Percentiles rank a stretch among this genome's conserved stretches.
These are phyloP conservation scores for Siphlonurus alternatus DNA, from an alignment of 2,888 invertebrate genomes.

Conservation along the genomic window DNA sequence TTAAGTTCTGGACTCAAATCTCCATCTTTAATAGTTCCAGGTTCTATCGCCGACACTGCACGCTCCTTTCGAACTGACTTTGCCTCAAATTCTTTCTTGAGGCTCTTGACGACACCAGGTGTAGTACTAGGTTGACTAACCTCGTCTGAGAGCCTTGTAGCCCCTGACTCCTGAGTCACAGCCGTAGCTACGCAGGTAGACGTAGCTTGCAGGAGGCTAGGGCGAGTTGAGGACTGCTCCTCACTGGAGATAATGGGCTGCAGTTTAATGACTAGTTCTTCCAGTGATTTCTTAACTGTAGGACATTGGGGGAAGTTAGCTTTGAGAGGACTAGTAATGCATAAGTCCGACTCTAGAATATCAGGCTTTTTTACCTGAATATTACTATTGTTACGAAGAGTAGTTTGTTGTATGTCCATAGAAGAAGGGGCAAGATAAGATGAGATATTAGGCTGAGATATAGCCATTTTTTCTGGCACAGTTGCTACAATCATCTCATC, in stretches of 20 bases:
- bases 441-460: constrained; percentile 14
- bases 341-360: too few species aligned
- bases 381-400: constrained; percentile 3
- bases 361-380: too few species aligned
- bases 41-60: constrained; percentile 7
- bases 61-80: constrained; percentile 29
- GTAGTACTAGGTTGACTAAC: neutral
- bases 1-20: constrained; percentile 13
- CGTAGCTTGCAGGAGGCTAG: neutral
- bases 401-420: neutral
- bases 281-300: neutral
- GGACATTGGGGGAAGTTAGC: neutral
- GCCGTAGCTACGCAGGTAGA: neutral
- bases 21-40: constrained; percentile 4
- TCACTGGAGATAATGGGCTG: neutral
- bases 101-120: constrained; percentile 64
- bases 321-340: too few species aligned
- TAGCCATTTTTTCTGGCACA: constrained; percentile 13
- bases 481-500: constrained; percentile 19
- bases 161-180: neutral
- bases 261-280: neutral
- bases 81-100: constrained; percentile 79
- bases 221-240: neutral
- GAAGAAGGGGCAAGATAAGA: neutral
- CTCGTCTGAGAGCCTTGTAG: too few species aligned